A percentile compares a stretch with the other conserved stretches of the same genome.
These are phyloP conservation scores for Scatophagus argus DNA, from an alignment of 2,113 vertebrate species.

Conservation along the genomic window DNA sequence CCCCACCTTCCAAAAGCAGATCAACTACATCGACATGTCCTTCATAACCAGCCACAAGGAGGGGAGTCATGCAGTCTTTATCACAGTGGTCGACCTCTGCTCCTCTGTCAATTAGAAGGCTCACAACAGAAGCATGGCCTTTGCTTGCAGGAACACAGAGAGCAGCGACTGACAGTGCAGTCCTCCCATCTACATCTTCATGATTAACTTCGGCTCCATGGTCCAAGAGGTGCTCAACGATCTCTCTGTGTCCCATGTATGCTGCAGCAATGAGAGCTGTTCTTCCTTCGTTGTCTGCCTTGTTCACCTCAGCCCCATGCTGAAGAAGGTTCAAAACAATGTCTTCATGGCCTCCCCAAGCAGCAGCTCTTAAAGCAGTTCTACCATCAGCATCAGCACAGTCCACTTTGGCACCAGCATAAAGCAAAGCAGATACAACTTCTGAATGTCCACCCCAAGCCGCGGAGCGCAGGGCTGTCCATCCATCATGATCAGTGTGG, in stretches of 20 bases:
- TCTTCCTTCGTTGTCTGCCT: conserved; percentile 96
- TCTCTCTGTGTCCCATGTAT: conserved; percentile 98
- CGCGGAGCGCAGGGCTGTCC: conserved; percentile 95
- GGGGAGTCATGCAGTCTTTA: conserved; percentile 97
- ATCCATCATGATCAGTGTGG: conserved; percentile 96
- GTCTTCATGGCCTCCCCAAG: conserved; percentile 98
- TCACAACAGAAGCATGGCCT: conserved; percentile 95
- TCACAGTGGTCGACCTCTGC: conserved; percentile 98
- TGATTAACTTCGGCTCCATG: conserved; percentile 96
- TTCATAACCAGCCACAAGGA: conserved; percentile 97
- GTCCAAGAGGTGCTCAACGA: conserved; percentile 95
- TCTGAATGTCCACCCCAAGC: conserved; percentile 98
- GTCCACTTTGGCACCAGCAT: conserved; percentile 96
- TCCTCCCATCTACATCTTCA: conserved; percentile 95
- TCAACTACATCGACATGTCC: conserved; percentile 98
- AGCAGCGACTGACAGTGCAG: conserved; percentile 94
- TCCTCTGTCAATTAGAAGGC: conserved; percentile 93
- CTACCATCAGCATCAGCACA: conserved; percentile 95
- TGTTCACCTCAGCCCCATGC: conserved; percentile 96
- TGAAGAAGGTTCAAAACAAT: conserved; percentile 97
- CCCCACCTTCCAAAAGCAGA: conserved; percentile 95
- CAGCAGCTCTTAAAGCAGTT: conserved; percentile 94
- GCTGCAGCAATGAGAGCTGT: conserved; percentile 96
- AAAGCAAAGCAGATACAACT: conserved; percentile 95
- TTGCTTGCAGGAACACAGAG: conserved; percentile 97